A percentile compares a stretch with the other conserved stretches of the same genome.
These are phyloP conservation scores for Trachymyrmex cornetzi DNA, from an alignment of 1,140 invertebrate species.

Conservation along the genomic window DNA sequence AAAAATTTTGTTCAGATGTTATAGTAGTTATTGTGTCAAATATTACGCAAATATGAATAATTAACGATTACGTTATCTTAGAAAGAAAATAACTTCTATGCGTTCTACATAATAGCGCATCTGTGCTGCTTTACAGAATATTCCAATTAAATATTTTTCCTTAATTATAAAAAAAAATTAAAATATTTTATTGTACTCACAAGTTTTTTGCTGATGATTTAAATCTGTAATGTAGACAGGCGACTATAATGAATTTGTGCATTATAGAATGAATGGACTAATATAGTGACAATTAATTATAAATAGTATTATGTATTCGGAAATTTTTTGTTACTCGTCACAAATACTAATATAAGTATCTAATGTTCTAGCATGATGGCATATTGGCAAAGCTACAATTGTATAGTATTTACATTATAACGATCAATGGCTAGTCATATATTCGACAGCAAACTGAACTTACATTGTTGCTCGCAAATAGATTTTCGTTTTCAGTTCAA, in stretches of 20 bases:
- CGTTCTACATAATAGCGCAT: constrained; percentile 2
- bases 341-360: constrained; percentile 4
- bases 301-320: not conserved
- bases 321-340: constrained; percentile 5
- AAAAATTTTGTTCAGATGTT: constrained; percentile 70
- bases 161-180: constrained; percentile 21
- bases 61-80: constrained; percentile 45
- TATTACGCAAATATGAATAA: constrained; percentile 57
- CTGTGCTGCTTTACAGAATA: not conserved
- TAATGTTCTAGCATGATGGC: constrained; percentile 42
- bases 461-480: constrained; percentile 42
- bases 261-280: constrained; percentile 23
- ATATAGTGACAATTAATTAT: constrained; percentile 21
- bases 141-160: not conserved
- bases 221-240: constrained; percentile 18
- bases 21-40: constrained; percentile 49
- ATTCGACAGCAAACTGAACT: constrained; percentile 42
- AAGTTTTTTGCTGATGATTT: constrained; percentile 11
- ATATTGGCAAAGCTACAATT: constrained; percentile 48
- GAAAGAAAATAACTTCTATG: constrained; percentile 21
- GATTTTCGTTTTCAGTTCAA: constrained; percentile 40
- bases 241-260: constrained; percentile 1
- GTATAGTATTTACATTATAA: constrained; percentile 34
- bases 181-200: constrained; percentile 21
- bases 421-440: constrained; percentile 34